Conservation (phyloP, 2,797 vertebrate genomes). For the Corythornis leucogaster region DNA sequence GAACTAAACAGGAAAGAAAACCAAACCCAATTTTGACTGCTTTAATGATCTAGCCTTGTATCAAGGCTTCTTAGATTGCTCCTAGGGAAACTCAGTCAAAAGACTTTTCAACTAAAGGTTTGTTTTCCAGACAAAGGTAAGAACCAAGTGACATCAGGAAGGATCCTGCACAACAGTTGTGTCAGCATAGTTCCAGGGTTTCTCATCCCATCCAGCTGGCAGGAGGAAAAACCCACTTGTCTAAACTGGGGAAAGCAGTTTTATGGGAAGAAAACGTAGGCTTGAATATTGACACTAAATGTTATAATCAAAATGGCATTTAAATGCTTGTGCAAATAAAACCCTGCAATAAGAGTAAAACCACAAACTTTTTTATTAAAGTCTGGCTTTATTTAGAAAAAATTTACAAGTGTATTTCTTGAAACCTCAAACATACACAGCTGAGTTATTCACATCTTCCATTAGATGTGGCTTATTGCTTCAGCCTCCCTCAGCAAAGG, state of each 20-base stretch:
- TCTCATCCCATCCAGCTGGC: conserved; percentile 55
- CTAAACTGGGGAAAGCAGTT: conserved; percentile 62
- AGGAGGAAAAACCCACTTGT: conserved; percentile 68
- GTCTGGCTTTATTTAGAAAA: conserved; percentile 80
- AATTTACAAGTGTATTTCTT: conserved; percentile 77
- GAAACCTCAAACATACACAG: conserved; percentile 72
- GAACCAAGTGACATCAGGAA: background rate
- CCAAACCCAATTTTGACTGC: background rate
- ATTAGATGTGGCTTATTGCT: conserved; percentile 74
- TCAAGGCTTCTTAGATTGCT: background rate
- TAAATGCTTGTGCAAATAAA: conserved; percentile 79
- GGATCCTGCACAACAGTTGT: conserved; percentile 11
- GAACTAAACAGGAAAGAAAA: background rate
- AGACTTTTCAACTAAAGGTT: background rate
- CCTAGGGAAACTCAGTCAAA: background rate
- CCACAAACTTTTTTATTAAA: conserved; percentile 76
- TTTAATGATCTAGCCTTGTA: background rate
- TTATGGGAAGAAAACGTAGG: conserved; percentile 76
- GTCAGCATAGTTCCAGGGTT: conserved; percentile 44
- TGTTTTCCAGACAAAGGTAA: background rate
- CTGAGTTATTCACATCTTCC: conserved; percentile 78
- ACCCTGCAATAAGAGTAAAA: conserved; percentile 76
- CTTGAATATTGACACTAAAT: conserved; percentile 76
- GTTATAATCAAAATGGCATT: conserved; percentile 80
- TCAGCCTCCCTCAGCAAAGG: conserved; percentile 73